Evolutionary conservation across 2,113 vertebrate genomes (phyloP).

Genomic region (Heptranchias perlo): DNA sequence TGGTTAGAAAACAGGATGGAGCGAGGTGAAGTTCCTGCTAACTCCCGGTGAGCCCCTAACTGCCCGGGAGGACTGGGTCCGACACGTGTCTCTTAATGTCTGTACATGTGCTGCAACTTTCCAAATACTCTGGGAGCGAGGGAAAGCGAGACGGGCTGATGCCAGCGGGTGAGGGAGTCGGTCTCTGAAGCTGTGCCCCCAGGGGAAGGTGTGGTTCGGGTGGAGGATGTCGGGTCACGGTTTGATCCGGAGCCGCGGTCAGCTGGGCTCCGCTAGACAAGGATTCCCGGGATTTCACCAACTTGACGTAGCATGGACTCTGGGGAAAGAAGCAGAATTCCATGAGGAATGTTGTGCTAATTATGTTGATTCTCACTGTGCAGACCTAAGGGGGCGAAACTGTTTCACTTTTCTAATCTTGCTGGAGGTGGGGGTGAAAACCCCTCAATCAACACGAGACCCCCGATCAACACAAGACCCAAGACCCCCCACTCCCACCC

Average conservation of each 20-base stretch:
- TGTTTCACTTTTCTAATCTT: no score
- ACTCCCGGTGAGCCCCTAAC: conserved; percentile 55
- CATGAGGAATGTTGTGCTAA: background rate
- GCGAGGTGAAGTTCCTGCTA: background rate
- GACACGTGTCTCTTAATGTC: conserved; percentile 82
- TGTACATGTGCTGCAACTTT: conserved; percentile 55
- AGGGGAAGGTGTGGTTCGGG: no score
- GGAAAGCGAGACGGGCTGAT: conserved; percentile 63
- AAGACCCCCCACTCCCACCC: no score
- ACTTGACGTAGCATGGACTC: conserved; percentile 58
- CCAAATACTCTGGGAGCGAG: conserved; percentile 82
- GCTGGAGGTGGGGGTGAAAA: background rate
- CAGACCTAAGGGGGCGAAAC: no score
- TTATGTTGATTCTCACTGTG: no score
- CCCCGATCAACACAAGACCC: background rate
- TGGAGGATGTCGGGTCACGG: conserved; percentile 52
- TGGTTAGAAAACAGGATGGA: background rate
- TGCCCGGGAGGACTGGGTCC: conserved; percentile 72
- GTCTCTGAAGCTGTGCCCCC: conserved; percentile 45
- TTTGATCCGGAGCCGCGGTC: conserved; percentile 57
- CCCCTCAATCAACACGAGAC: background rate
- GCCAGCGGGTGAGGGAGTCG: conserved; percentile 54
- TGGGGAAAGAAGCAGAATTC: conserved; percentile 46
- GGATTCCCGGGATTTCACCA: conserved; percentile 62
- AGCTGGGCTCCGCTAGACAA: conserved; percentile 62